Conservation (phyloP, 1,140 invertebrate species). For the Diorhabda elongata region DNA sequence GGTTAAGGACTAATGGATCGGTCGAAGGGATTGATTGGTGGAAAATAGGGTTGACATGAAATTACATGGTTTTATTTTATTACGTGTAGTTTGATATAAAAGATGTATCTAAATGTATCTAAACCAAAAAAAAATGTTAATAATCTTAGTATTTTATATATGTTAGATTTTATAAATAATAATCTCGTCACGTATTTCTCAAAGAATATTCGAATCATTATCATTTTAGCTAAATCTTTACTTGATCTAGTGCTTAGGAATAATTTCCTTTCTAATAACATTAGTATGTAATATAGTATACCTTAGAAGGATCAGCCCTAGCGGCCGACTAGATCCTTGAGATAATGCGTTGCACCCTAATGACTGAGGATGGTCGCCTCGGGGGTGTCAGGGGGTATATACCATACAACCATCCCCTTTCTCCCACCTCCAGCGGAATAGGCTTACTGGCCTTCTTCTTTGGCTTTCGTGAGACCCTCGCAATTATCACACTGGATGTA, state of each 20-base stretch:
- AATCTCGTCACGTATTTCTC: too few relatives aligned
- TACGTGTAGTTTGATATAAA: too few relatives aligned
- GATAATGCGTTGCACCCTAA: slow-evolving; percentile 45
- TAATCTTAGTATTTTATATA: too few relatives aligned
- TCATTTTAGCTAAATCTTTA: neutral
- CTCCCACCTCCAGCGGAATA: slow-evolving; percentile 11
- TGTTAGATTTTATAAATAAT: too few relatives aligned
- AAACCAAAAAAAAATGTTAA: too few relatives aligned
- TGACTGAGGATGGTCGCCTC: slow-evolving; percentile 39
- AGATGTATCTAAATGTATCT: too few relatives aligned
- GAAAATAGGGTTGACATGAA: too few relatives aligned
- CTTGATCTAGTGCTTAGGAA: slow-evolving; percentile 13
- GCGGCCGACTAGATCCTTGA: slow-evolving; percentile 41
- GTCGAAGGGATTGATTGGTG: neutral
- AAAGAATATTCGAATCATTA: too few relatives aligned
- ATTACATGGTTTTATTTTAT: too few relatives aligned
- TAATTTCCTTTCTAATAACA: slow-evolving; percentile 34
- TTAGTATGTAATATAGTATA: slow-evolving; percentile 46
- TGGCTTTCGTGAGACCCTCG: slow-evolving; percentile 22
- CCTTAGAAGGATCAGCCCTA: slow-evolving; percentile 39
- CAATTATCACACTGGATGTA: slow-evolving; percentile 43
- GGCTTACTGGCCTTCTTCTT: slow-evolving; percentile 37
- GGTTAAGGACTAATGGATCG: neutral
- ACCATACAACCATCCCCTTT: slow-evolving; percentile 22
- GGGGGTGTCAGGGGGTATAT: slow-evolving; percentile 14